phyloP scores from a whole-genome alignment of 2,888 invertebrate species.

The Archips crataeganus region DNA sequence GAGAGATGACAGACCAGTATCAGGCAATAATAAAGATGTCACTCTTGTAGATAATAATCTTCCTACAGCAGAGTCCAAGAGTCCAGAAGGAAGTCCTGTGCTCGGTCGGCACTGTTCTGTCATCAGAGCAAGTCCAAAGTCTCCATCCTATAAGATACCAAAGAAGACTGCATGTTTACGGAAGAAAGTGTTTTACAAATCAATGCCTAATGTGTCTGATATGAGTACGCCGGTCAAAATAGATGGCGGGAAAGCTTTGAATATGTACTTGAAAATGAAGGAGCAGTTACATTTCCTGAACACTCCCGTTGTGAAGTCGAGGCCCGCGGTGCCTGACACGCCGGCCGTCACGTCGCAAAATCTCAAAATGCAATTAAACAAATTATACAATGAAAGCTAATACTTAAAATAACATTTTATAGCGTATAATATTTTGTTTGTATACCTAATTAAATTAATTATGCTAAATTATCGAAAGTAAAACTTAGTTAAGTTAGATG shows the following conservation, averaged over 20 bases:
- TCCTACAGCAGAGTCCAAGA: constrained; percentile 47
- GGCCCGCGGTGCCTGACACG: constrained; percentile 58
- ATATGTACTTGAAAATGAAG: constrained; percentile 76
- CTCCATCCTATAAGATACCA: constrained; percentile 75
- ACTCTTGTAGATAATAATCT: constrained; percentile 52
- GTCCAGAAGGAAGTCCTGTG: constrained; percentile 49
- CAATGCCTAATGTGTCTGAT: constrained; percentile 66
- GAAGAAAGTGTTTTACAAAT: constrained; percentile 69
- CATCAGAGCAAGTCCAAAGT: constrained; percentile 62
- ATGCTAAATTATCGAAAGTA: background rate
- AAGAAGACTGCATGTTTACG: constrained; percentile 66
- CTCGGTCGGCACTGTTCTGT: constrained; percentile 58
- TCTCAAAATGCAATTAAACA: constrained; percentile 73
- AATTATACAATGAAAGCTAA: constrained; percentile 65
- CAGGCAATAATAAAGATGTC: constrained; percentile 50
- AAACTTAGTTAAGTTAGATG: background rate
- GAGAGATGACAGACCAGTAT: constrained; percentile 44
- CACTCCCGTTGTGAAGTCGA: constrained; percentile 65
- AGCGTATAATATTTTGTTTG: background rate
- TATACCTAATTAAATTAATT: background rate
- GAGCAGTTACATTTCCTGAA: constrained; percentile 72
- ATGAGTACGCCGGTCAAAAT: constrained; percentile 60
- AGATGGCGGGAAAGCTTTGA: constrained; percentile 61
- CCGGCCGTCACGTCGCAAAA: constrained; percentile 73
- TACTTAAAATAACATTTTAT: constrained; percentile 17